These are phyloP conservation scores for Gymnoscopelus microlampas DNA, from an alignment of 2,797 vertebrate species.

Conservation along the genomic window DNA sequence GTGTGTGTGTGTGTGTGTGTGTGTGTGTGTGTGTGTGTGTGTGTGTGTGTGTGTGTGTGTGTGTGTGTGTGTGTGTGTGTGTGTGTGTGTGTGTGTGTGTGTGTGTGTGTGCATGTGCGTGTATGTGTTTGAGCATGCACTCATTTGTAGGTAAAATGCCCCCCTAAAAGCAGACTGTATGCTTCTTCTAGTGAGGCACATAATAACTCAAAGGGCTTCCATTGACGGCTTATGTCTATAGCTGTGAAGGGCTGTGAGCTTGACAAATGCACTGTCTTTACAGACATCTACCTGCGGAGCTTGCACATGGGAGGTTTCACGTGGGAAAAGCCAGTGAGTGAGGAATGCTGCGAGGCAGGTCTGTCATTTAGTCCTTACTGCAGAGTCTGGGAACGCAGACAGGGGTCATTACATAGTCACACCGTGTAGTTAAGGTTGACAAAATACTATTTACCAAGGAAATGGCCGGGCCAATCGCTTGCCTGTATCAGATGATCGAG, in stretches of 20 bases:
- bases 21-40: slow-evolving; percentile 24
- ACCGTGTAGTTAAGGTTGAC: slow-evolving; percentile 57
- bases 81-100: slow-evolving; percentile 6
- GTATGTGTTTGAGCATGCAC: slow-evolving; percentile 27
- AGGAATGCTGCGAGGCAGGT: slow-evolving; percentile 55
- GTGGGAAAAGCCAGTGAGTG: slow-evolving; percentile 42
- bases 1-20: slow-evolving; percentile 30
- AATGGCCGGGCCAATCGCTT: slow-evolving; percentile 33
- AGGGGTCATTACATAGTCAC: slow-evolving; percentile 59
- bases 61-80: slow-evolving; percentile 19
- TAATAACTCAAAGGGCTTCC: slow-evolving; percentile 62
- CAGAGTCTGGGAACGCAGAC: slow-evolving; percentile 51
- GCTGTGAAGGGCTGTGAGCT: slow-evolving; percentile 52
- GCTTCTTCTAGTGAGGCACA: slow-evolving; percentile 43
- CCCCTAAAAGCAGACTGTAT: slow-evolving; percentile 29
- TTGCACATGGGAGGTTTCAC: slow-evolving; percentile 60
- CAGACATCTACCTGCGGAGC: slow-evolving; percentile 46
- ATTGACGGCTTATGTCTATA: slow-evolving; percentile 62
- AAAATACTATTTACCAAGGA: slow-evolving; percentile 62
- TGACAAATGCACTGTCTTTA: slow-evolving; percentile 63
- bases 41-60: slow-evolving; percentile 21
- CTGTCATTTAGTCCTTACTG: slow-evolving; percentile 57
- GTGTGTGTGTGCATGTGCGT: slow-evolving; percentile 19
- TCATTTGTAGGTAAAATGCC: not conserved
- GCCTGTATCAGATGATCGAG: slow-evolving; percentile 43